Evolutionary conservation across 1,140 invertebrate genomes (phyloP).

Genomic region (Brachionus rotundiformis): DNA sequence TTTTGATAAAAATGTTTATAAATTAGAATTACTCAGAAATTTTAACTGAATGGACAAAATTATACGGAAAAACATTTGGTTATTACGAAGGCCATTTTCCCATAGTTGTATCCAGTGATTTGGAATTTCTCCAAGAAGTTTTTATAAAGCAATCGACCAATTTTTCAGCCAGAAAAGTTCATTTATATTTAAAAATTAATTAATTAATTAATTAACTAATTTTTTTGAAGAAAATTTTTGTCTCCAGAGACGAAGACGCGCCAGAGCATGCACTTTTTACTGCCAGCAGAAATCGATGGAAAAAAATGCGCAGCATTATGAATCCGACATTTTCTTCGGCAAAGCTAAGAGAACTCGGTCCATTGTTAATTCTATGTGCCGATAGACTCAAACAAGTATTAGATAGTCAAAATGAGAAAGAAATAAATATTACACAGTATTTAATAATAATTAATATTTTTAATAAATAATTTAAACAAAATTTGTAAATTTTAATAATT

Average conservation of each 20-base stretch:
- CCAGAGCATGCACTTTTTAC: slow-evolving; percentile 54
- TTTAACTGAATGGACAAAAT: slow-evolving; percentile 59
- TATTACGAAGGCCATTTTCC: slow-evolving; percentile 62
- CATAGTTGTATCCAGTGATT: slow-evolving; percentile 63
- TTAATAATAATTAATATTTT: background rate
- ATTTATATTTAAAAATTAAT: background rate
- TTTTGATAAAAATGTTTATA: background rate
- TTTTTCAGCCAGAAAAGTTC: slow-evolving; percentile 64
- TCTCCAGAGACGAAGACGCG: background rate
- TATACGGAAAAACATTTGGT: slow-evolving; percentile 64
- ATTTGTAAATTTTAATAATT: slow-evolving; percentile 7
- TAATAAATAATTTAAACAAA: background rate
- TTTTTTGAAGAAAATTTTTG: slow-evolving; percentile 26
- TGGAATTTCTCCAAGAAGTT: slow-evolving; percentile 62
- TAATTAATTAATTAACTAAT: too few relatives aligned
- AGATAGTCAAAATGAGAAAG: slow-evolving; percentile 53
- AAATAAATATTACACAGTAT: slow-evolving; percentile 58
- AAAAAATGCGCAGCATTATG: slow-evolving; percentile 66
- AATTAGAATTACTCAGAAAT: slow-evolving; percentile 10
- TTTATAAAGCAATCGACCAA: slow-evolving; percentile 65
- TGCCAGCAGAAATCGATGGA: slow-evolving; percentile 65
- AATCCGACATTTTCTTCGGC: slow-evolving; percentile 68
- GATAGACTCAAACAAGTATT: slow-evolving; percentile 56
- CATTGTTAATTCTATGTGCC: slow-evolving; percentile 57
- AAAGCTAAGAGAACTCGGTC: slow-evolving; percentile 66